Conservation (phyloP, 2,113 vertebrate genomes). For the Macaca fascicularis region DNA sequence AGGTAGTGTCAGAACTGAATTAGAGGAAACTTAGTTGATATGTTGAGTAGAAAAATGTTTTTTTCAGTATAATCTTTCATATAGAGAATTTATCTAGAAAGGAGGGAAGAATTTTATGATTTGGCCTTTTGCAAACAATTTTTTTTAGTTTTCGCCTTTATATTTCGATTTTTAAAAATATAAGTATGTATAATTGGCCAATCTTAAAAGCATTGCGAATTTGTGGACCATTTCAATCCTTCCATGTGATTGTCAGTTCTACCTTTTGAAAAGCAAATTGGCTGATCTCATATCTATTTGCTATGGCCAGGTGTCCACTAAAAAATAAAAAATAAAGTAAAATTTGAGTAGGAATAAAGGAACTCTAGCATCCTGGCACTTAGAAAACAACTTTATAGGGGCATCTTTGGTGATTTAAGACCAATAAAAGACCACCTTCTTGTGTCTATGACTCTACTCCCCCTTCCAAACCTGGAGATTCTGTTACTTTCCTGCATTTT, state of each 20-base stretch:
- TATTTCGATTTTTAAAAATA: background rate
- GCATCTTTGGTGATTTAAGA: background rate
- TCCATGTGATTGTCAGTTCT: background rate
- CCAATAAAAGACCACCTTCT: background rate
- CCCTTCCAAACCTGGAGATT: background rate
- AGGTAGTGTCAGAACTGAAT: background rate
- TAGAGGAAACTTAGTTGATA: background rate
- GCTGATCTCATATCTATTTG: background rate
- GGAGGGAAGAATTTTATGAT: background rate
- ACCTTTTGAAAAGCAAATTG: background rate
- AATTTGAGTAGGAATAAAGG: background rate
- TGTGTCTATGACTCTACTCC: background rate
- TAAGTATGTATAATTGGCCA: background rate
- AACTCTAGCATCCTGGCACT: background rate
- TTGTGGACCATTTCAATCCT: background rate
- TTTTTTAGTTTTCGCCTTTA: background rate
- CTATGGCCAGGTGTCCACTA: background rate
- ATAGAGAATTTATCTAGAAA: background rate
- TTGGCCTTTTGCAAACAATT: background rate
- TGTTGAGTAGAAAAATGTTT: background rate
- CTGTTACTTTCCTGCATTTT: background rate
- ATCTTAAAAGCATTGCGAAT: background rate
- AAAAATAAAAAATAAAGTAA: background rate
- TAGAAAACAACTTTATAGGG: background rate
- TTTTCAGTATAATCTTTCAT: background rate